phyloP scores from a whole-genome alignment of 2,797 vertebrate genomes.

The Jordanella pulchra region DNA sequence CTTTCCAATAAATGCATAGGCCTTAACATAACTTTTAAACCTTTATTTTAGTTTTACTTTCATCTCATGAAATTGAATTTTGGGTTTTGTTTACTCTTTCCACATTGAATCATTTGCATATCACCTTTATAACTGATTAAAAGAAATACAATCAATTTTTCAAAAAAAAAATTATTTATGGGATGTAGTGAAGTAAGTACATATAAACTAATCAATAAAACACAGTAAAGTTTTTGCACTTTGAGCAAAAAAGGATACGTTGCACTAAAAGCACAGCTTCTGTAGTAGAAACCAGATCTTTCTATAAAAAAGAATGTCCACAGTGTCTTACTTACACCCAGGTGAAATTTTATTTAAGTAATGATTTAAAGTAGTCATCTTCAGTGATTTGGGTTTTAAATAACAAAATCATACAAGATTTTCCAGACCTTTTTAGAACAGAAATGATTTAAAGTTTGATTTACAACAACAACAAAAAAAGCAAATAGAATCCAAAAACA shows the following conservation, averaged over 20 bases:
- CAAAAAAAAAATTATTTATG: neutral
- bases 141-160: neutral
- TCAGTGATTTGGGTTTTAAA: neutral
- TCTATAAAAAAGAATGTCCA: too few species aligned
- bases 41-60: neutral
- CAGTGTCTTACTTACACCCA: neutral
- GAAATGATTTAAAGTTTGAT: neutral
- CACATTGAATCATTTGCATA: neutral
- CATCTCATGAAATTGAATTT: neutral
- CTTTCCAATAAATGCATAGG: neutral
- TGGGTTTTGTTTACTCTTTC: neutral
- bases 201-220: neutral
- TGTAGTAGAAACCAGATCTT: neutral
- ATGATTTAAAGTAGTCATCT: neutral
- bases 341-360: neutral
- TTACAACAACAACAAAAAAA: neutral
- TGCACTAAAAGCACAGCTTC: neutral
- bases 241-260: neutral
- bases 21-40: neutral
- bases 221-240: neutral
- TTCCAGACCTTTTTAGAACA: neutral
- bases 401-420: neutral
- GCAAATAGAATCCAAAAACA: neutral
- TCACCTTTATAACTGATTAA: neutral
- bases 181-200: neutral